A percentile compares a stretch with the other conserved stretches of the same genome.
These are phyloP conservation scores for Patella depressa DNA, from an alignment of 2,888 invertebrate genomes.

Conservation along the genomic window DNA sequence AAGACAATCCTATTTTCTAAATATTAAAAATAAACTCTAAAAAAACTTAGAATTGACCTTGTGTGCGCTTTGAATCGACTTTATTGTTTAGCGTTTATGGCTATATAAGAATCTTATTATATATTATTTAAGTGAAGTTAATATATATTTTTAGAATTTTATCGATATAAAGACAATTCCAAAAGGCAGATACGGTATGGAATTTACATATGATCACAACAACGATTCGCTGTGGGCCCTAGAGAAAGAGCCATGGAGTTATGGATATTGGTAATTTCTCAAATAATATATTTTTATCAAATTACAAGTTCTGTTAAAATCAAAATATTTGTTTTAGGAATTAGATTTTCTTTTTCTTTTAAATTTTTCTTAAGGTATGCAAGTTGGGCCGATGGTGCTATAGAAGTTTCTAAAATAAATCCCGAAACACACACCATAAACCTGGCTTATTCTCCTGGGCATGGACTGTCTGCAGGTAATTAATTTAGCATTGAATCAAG, in stretches of 20 bases:
- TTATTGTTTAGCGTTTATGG: no score
- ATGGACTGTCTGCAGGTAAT: slow-evolving; percentile 39
- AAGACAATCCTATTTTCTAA: no score
- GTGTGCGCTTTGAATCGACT: no score
- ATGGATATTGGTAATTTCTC: slow-evolving; percentile 47
- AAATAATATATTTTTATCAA: no score
- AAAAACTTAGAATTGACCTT: no score
- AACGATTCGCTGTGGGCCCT: slow-evolving; percentile 39
- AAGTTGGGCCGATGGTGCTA: slow-evolving; percentile 46
- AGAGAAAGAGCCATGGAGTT: slow-evolving; percentile 45
- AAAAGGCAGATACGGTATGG: slow-evolving; percentile 37
- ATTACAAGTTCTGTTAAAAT: no score
- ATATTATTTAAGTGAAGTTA: neutral
- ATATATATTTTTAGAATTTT: slow-evolving; percentile 34
- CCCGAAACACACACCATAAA: slow-evolving; percentile 37
- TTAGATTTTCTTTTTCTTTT: no score
- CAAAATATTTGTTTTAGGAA: no score
- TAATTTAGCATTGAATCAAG: no score
- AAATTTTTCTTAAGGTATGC: slow-evolving; percentile 38
- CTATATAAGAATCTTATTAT: no score
- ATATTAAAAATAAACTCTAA: no score
- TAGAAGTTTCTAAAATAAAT: slow-evolving; percentile 35
- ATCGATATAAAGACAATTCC: slow-evolving; percentile 42
- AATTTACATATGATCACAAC: slow-evolving; percentile 42
- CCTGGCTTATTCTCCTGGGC: slow-evolving; percentile 25